These are phyloP conservation scores for Spongia lamella DNA, from an alignment of 37 sponge, comb jelly and placozoan species.

Conservation along the genomic window DNA sequence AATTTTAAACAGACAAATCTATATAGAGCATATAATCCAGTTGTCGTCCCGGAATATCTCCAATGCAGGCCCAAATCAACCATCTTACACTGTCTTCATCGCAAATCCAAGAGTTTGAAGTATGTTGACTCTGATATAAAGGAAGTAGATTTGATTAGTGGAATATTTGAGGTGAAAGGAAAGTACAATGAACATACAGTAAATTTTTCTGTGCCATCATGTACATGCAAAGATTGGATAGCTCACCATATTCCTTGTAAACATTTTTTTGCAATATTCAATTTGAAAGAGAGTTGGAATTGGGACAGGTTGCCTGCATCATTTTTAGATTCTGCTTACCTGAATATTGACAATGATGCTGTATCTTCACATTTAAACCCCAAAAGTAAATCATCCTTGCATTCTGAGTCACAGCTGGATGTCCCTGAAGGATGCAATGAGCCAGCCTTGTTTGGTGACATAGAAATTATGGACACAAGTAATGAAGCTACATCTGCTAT, in stretches of 20 bases:
- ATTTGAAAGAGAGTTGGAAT: background rate
- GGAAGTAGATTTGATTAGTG: too few species aligned
- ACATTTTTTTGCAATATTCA: constrained; percentile 17
- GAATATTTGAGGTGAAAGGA: background rate
- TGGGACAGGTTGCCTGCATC: constrained; percentile 11
- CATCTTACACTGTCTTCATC: constrained; percentile 3
- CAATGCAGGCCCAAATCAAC: constrained; percentile 3
- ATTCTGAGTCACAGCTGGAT: too few species aligned
- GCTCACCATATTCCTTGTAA: background rate
- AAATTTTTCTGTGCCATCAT: background rate
- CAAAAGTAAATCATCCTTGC: too few species aligned
- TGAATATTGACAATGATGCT: background rate
- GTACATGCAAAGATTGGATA: constrained; percentile 10
- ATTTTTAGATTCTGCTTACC: background rate
- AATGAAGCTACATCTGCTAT: too few species aligned
- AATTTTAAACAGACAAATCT: constrained; percentile 27
- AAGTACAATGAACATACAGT: background rate
- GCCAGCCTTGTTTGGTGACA: too few species aligned
- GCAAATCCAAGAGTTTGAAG: background rate
- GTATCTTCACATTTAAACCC: background rate
- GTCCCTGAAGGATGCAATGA: too few species aligned
- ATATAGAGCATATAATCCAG: constrained; percentile 15
- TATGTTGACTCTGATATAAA: background rate
- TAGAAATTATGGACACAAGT: too few species aligned
- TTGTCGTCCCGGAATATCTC: constrained; percentile 12